Evolutionary conservation across 37 sponge, comb jelly and placozoan species (phyloP).

Genomic region (Aphrocallistes beatrix): DNA sequence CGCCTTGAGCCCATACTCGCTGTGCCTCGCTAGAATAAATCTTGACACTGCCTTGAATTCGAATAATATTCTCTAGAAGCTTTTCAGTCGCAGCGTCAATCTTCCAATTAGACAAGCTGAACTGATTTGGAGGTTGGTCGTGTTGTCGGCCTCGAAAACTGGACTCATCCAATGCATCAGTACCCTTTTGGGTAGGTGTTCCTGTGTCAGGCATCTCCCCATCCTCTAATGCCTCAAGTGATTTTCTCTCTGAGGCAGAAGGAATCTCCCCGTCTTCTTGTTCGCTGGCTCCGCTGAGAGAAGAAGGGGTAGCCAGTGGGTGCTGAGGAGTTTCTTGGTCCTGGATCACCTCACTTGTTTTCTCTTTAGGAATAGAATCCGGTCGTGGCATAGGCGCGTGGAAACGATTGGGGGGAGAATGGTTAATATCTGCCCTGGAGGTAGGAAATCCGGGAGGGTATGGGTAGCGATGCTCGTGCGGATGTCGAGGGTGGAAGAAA

Average conservation of each 20-base stretch:
- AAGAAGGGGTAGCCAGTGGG: background rate
- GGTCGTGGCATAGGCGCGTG: background rate
- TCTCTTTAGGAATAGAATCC: background rate
- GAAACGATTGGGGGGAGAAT: conserved; percentile 1
- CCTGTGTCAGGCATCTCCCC: background rate
- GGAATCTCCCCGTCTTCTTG: background rate
- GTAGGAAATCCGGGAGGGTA: background rate
- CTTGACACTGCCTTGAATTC: background rate
- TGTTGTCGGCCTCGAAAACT: background rate
- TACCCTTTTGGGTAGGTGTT: background rate
- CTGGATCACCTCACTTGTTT: background rate
- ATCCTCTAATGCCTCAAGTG: background rate
- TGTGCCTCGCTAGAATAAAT: background rate
- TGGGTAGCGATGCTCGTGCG: background rate
- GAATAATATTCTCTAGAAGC: conserved; percentile 9
- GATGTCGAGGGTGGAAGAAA: background rate
- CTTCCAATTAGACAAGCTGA: background rate
- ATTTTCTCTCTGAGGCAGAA: background rate
- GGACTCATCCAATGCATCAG: background rate
- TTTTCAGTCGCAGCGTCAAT: conserved; percentile 2
- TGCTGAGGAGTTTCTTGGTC: background rate
- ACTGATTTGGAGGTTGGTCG: background rate
- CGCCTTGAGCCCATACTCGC: conserved; percentile 15
- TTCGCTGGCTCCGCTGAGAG: background rate
- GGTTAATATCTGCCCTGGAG: background rate